Base-by-base conservation (phyloP, 2,113 vertebrate species). In the Jaculus jaculus region DNA sequence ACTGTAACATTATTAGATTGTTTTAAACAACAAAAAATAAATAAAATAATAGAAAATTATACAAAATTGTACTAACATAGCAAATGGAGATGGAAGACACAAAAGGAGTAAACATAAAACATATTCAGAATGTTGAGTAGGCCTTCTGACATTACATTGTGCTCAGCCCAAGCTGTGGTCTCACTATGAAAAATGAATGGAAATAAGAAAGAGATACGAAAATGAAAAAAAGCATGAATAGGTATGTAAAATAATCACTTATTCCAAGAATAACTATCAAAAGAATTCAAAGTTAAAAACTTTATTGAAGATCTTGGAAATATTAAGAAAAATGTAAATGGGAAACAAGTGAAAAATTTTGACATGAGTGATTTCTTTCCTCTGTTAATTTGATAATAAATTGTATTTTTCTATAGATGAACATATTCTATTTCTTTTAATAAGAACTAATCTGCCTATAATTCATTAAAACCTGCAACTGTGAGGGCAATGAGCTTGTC, bases 151-250 rank as follows among this genome's bases (percentile, higher is more conserved):
- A 92, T 58, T 12, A 12, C 21, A 51, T 24, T n/a, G 17, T 58
- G 60, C 61, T 82, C n/a, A 90, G 12, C 90, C 39, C 42, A 69
- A 75, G 13, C 82, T 63, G 4, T 42, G 42, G 1, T 61, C 42
- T 80, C 51, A 23, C 21, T 47, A n/a, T 73, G 37, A 74, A 87
- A 84, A 88, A 34, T 63, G 92, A 88, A 54, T 51, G 13, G 37
- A 92, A 94, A 92, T 78, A 58, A 91, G 69, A 89, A 84, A 65
- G 71, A n/a, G n/a, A n/a, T n/a, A n/a, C n/a, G n/a, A n/a, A n/a
- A n/a, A n/a, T n/a, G n/a, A n/a, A n/a, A n/a, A 28, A 71, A 71
- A 90, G 42, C 63, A 66, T 5, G 54, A 89, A 78, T 37, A 89
- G 74, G 3, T 71, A 60, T 20, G 23, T 16, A 72, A 88, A 96